phyloP scores from a whole-genome alignment of 2,113 vertebrate genomes.

The Hydrolagus affinis region DNA sequence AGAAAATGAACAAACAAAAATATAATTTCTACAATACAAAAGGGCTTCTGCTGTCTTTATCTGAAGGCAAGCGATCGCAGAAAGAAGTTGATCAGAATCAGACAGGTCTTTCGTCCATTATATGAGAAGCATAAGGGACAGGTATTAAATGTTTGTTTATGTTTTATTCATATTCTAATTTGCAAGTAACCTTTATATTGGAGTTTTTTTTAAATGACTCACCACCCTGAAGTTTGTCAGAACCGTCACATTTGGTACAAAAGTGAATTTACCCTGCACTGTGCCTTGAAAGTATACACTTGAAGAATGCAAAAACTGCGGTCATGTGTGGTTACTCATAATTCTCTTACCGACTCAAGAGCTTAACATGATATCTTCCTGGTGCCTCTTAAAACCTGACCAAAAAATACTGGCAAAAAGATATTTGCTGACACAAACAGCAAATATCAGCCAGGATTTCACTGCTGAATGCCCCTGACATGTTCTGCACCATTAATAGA shows the following conservation, averaged over 20 bases:
- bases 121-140: constrained; percentile 5
- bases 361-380: not conserved
- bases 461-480: not conserved
- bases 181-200: constrained; percentile 31
- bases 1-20: not conserved
- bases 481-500: not conserved
- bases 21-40: not conserved
- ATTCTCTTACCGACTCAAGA: not conserved
- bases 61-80: not conserved
- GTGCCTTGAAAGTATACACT: not conserved
- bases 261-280: not conserved
- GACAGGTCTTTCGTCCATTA: not conserved
- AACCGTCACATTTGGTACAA: constrained; percentile 4
- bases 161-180: constrained; percentile 27
- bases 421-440: not conserved
- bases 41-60: not conserved
- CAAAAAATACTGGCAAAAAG: too few relatives aligned
- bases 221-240: constrained; percentile 1
- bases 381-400: too few relatives aligned
- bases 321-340: not conserved
- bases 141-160: constrained; percentile 5
- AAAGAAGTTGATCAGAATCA: constrained; percentile 1
- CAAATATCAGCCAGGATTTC: not conserved
- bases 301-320: not conserved
- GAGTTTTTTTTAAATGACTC: constrained; percentile 16